Base-by-base conservation (phyloP, 1,140 invertebrate species). In the Trichonephila clavipes region DNA sequence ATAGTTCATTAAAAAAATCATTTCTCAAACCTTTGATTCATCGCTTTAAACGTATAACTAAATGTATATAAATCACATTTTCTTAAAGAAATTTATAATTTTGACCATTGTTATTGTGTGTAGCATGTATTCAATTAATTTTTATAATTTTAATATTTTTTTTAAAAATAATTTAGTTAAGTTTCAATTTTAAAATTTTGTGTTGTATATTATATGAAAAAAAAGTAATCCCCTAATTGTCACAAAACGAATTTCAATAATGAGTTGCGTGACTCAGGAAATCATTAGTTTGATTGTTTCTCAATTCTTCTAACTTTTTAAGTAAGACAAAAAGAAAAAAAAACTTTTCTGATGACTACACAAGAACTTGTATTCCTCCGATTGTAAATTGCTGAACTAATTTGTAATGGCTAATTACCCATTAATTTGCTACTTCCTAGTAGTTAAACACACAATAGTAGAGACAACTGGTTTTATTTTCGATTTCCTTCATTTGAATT, bases 231-330 rank as follows among this genome's bases (percentile, higher is more conserved):
- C 28, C 14, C 72, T 77, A 77, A 77, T 77, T 77, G 72, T 34
- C 28, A 40, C 34, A 34, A 28, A 28, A 40, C 16, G 34, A 10
- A 34, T 40, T 7, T 4, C 28, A 34, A 18, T 77, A 77, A 77
- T 34, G 72, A 77, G 72, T 77, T 77, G 12, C 34, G 12, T 18
- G 72, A 77, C 12, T 18, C 24, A 77, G 72, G 72, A 77, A 77
- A 77, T 77, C 72, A 77, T 77, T 77, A 77, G 72, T 77, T 77
- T 34, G 72, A 77, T 34, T 77, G 72, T 77, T 77, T 77, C 69
- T 7, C 72, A 77, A 18, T 40, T 40, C 69, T 72, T 34, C 72
- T 77, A 77, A 77, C 72, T 77, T 77, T 77, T 77, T 77, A 16
- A 2, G 28, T 14, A 34, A 24, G 12, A 28, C 8, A 34, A 28